Conservation (phyloP, 1,140 invertebrate species). For the Papilio machaon region DNA sequence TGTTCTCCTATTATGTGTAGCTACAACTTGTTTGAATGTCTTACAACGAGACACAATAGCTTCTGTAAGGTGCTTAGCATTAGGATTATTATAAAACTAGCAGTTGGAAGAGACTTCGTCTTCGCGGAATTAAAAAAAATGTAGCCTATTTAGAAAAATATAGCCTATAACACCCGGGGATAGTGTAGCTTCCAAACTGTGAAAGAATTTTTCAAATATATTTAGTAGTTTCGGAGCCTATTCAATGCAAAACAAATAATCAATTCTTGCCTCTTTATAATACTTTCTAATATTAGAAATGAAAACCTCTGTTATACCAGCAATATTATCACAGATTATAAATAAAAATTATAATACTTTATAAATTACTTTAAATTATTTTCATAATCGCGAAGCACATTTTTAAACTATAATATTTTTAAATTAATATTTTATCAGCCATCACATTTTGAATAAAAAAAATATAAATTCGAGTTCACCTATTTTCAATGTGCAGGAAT, state of each 20-base stretch:
- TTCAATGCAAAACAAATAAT: no score
- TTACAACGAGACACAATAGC: neutral
- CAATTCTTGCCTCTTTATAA: no score
- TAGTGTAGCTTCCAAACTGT: no score
- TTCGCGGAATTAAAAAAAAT: no score
- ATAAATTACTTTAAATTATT: neutral
- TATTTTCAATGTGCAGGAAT: constrained; percentile 36
- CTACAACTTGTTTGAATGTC: neutral
- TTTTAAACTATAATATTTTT: neutral
- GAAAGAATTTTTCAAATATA: no score
- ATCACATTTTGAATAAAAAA: neutral
- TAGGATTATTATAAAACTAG: neutral
- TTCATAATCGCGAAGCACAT: neutral
- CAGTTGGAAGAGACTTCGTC: neutral
- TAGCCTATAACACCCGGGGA: no score
- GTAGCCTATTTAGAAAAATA: no score
- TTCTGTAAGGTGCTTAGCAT: neutral
- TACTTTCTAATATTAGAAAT: no score
- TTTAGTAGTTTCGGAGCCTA: no score
- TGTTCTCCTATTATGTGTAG: neutral
- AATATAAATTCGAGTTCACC: constrained; percentile 8
- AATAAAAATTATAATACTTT: neutral
- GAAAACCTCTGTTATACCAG: no score
- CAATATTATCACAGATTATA: neutral
- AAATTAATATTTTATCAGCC: constrained; percentile 12